Evolutionary conservation across 2,888 invertebrate species (phyloP).

Genomic region (Oscheius sp.): DNA sequence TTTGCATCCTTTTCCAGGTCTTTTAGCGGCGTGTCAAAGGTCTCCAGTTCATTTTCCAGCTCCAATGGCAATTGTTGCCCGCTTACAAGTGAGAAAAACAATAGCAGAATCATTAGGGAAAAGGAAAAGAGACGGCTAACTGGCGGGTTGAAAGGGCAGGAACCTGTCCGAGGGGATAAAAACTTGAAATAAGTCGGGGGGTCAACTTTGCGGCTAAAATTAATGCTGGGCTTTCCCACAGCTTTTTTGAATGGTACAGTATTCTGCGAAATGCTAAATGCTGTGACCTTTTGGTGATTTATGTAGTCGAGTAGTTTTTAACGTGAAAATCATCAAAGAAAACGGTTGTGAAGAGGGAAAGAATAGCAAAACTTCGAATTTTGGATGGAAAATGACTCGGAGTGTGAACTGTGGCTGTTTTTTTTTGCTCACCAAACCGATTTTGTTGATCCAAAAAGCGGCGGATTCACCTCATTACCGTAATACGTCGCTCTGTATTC

Average conservation of each 20-base stretch:
- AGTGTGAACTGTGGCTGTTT: too few species aligned
- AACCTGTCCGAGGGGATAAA: conserved; percentile 14
- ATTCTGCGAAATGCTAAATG: too few species aligned
- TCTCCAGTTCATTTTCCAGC: conserved; percentile 55
- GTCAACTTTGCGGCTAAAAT: not conserved
- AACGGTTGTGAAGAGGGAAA: too few species aligned
- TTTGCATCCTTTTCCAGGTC: conserved; percentile 63
- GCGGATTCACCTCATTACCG: too few species aligned
- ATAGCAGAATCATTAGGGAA: not conserved
- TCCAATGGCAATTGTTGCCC: conserved; percentile 30
- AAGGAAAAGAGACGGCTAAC: not conserved
- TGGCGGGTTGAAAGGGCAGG: conserved; percentile 8
- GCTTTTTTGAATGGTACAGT: not conserved
- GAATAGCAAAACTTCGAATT: too few species aligned
- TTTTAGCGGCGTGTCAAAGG: conserved; percentile 62
- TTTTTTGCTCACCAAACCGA: too few species aligned
- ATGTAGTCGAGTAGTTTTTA: not conserved
- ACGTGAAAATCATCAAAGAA: too few species aligned
- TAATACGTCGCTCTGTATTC: too few species aligned
- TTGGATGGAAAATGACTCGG: too few species aligned
- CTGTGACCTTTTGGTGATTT: not conserved
- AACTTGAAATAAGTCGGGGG: conserved; percentile 18
- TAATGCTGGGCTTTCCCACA: not conserved
- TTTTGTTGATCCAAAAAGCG: too few species aligned
- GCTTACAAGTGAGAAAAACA: not conserved